Conservation (phyloP, 2,888 invertebrate species). For the Apotomis capreana region DNA sequence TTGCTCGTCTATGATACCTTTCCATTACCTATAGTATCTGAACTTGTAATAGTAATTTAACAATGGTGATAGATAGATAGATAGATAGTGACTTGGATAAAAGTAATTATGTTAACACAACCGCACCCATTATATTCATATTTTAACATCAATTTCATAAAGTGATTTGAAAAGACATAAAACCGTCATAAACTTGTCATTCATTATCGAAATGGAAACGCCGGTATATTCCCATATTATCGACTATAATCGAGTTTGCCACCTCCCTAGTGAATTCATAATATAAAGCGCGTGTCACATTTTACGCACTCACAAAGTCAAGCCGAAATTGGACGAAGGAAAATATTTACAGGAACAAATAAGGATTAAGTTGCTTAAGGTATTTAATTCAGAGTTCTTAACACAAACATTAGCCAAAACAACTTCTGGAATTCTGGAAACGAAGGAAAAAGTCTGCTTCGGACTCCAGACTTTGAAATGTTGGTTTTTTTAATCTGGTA, state of each 20-base stretch:
- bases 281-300: slow-evolving; percentile 20
- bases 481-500: too few relatives aligned
- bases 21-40: too few relatives aligned
- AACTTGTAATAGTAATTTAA: too few relatives aligned
- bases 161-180: slow-evolving; percentile 5
- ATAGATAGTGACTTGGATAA: too few relatives aligned
- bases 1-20: too few relatives aligned
- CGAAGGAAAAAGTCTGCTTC: not conserved
- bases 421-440: not conserved
- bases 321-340: slow-evolving; percentile 21
- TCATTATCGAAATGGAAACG: not conserved
- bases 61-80: too few relatives aligned
- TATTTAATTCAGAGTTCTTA: slow-evolving; percentile 5
- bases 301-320: slow-evolving; percentile 18
- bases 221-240: not conserved
- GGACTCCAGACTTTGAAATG: too few relatives aligned
- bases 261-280: slow-evolving; percentile 18
- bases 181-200: not conserved
- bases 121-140: not conserved
- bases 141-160: not conserved
- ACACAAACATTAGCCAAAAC: not conserved
- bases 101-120: too few relatives aligned
- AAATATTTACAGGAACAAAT: slow-evolving; percentile 23
- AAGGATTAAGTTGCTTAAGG: slow-evolving; percentile 1
- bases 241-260: not conserved